Percentiles rank a stretch among this genome's conserved stretches.
Evolutionary conservation across 2,113 vertebrate species (phyloP).

Genomic region (Laticauda colubrina): DNA sequence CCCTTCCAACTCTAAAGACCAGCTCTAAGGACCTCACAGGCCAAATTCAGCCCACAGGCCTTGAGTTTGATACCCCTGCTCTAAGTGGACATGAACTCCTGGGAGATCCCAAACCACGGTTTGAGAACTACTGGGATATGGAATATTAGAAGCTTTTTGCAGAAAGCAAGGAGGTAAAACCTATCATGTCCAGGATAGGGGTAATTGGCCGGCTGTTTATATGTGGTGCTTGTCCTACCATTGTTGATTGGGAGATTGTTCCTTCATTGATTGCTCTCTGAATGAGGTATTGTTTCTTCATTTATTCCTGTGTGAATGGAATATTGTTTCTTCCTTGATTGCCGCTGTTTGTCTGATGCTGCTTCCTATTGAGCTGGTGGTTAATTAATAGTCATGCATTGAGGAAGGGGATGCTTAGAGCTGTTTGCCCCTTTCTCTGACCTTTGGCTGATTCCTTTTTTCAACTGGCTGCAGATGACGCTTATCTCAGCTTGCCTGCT

Average conservation of each 20-base stretch:
- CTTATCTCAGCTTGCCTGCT: background rate
- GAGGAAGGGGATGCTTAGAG: background rate
- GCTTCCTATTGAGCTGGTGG: background rate
- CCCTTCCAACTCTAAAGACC: too few species aligned
- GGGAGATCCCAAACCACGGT: background rate
- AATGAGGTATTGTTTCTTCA: background rate
- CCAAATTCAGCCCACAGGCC: fast-evolving
- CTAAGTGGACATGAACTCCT: background rate
- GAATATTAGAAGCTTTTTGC: background rate
- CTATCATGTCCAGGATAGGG: background rate
- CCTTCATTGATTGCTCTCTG: background rate
- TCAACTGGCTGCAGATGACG: background rate
- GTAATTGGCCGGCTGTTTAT: background rate
- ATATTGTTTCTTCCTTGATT: background rate
- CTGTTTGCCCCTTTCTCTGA: background rate
- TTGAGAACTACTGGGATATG: background rate
- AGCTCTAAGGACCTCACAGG: too few species aligned
- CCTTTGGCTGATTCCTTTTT: background rate
- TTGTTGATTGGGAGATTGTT: background rate
- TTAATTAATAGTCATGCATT: background rate
- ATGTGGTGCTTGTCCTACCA: background rate
- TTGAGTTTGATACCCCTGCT: too few species aligned
- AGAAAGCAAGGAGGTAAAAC: background rate
- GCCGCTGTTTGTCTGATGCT: background rate
- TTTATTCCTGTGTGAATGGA: background rate